Conservation (phyloP, 2,888 invertebrate species). For the Metalampra italica region DNA sequence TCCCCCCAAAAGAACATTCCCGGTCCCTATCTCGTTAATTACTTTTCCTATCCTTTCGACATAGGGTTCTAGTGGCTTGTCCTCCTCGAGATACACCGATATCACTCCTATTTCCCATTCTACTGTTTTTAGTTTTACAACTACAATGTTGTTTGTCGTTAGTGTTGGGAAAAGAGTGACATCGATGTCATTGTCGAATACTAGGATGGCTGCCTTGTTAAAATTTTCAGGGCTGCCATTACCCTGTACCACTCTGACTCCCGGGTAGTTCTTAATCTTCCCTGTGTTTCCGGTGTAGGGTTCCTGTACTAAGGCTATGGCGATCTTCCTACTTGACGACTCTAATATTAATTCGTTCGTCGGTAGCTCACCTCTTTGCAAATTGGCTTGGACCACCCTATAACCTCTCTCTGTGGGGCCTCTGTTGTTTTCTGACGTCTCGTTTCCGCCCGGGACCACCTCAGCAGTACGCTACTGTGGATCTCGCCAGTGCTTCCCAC, state of each 20-base stretch:
- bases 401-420: too few species aligned
- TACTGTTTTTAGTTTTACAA: background rate
- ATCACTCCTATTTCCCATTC: conserved; percentile 2
- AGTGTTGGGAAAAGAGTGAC: too few species aligned
- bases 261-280: background rate
- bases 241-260: conserved; percentile 6
- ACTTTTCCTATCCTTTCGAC: background rate
- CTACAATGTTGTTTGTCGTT: conserved; percentile 3
- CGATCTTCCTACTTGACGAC: background rate
- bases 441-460: too few species aligned
- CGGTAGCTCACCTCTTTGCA: conserved; percentile 10
- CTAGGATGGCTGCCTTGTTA: too few species aligned
- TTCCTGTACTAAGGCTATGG: conserved; percentile 13
- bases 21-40: too few species aligned
- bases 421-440: too few species aligned
- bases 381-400: conserved; percentile 9
- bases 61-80: conserved; percentile 6
- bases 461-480: too few species aligned
- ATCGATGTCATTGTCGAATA: too few species aligned
- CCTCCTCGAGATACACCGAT: conserved; percentile 7
- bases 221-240: too few species aligned
- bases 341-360: too few species aligned
- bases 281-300: conserved; percentile 8
- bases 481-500: too few species aligned
- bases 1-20: conserved; percentile 17